These are phyloP conservation scores for Metopolophium dirhodum DNA, from an alignment of 1,140 invertebrate genomes.

Conservation along the genomic window DNA sequence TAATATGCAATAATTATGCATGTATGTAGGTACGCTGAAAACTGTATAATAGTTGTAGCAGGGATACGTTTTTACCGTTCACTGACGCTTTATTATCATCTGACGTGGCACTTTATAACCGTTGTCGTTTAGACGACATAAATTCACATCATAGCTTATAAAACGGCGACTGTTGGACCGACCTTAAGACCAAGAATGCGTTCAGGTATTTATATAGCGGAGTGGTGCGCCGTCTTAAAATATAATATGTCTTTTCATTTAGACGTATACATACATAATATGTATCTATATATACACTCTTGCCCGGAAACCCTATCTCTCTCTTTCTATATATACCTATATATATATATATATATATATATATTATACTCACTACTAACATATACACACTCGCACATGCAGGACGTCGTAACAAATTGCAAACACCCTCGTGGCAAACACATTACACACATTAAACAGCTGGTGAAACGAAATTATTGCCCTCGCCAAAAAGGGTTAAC, in stretches of 20 bases:
- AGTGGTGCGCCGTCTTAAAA: conserved; percentile 31
- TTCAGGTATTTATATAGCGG: conserved; percentile 41
- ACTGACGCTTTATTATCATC: not conserved
- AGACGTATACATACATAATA: not conserved
- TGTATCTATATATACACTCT: not conserved
- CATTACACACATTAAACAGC: conserved; percentile 48
- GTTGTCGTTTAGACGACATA: not conserved
- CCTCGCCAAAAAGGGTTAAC: conserved; percentile 52
- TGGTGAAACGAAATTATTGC: conserved; percentile 50
- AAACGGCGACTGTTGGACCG: not conserved
- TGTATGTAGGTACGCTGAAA: not conserved
- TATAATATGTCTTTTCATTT: conserved; percentile 36
- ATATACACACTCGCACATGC: not conserved
- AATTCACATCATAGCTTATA: conserved; percentile 8
- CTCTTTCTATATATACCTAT: not conserved
- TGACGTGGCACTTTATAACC: not conserved
- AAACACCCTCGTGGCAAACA: conserved; percentile 46
- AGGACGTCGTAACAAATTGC: conserved; percentile 13
- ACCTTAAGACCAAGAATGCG: conserved; percentile 33
- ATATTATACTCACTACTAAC: not conserved
- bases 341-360: not conserved
- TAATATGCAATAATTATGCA: not conserved
- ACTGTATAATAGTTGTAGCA: not conserved
- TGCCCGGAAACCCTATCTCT: not conserved
- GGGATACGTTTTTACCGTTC: not conserved